Base-by-base conservation (phyloP, 1,140 invertebrate genomes). In the Hyposmocoma kahamanoa region DNA sequence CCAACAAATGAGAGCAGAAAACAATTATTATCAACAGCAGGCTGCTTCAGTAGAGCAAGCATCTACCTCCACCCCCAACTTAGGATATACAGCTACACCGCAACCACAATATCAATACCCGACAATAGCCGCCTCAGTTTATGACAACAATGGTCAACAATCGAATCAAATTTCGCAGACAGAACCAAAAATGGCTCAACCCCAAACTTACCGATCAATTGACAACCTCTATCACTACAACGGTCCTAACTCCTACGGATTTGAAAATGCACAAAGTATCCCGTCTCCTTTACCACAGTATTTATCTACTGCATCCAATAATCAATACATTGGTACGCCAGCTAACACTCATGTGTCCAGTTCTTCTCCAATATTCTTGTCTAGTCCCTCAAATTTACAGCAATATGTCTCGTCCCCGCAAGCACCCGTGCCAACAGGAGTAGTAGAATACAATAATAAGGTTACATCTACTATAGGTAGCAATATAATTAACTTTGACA, bases 391-490 rank as follows among this genome's bases (percentile, higher is more conserved):
- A 44, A 82, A 63, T 57, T 50, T 76, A 15, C 73, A 73, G 46
- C 70, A 81, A 32, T 87, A 82, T 55, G 71, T 84, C 22, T 87
- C 86, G 13, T 80, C 83, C 3, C 80, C 82, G 13, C 46, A 72
- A 11, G 67, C 75, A 42, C 54, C 59, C 30, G 62, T 66, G 21
- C 72, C 76, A 50, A 59, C 70, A 22, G 72, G 67, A 8, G 71
- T 75, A 3, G 59, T 72, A n/a, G 72, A 74, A 47, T 79, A 74
- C 30, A 56, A 56, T 56, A 68, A 56, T 45, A 80, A 70, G 54
- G 49, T 68, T 11, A 65, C 67, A 8, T 55, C 60, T 38, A 79
- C 68, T 2, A 45, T 67, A 10, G 63, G 55, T 11, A 76, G 57
- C 50, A 75, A 68, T 56, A 30, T 42, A 20, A 19, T 56, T 9